Percentiles rank a stretch among this genome's conserved stretches.
Evolutionary conservation across 2,888 invertebrate species (phyloP).

Genomic region (Theodoxus fluviatilis): DNA sequence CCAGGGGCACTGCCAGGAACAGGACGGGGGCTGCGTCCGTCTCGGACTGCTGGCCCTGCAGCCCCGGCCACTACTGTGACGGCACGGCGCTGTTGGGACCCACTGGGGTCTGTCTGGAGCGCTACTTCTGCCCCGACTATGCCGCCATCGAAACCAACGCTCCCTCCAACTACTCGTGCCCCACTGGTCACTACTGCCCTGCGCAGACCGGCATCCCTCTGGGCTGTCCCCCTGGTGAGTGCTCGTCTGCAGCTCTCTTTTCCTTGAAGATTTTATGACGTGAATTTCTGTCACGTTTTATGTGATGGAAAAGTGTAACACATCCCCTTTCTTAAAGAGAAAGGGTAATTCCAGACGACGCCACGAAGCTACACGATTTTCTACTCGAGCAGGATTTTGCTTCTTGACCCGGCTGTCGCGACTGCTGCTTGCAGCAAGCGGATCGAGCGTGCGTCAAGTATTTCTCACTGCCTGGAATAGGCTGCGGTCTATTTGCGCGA

Average conservation of each 20-base stretch:
- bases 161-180: slow-evolving; percentile 46
- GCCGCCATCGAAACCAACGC: slow-evolving; percentile 39
- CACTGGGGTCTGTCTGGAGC: slow-evolving; percentile 43
- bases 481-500: too few relatives aligned
- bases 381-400: too few relatives aligned
- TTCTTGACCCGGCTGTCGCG: too few relatives aligned
- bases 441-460: too few relatives aligned
- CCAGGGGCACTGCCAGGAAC: slow-evolving; percentile 49
- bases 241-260: too few relatives aligned
- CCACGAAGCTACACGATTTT: too few relatives aligned
- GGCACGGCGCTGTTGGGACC: slow-evolving; percentile 38
- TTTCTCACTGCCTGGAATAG: too few relatives aligned
- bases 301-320: neutral
- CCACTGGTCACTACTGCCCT: slow-evolving; percentile 52
- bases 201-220: slow-evolving; percentile 43
- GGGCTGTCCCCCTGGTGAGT: slow-evolving; percentile 48
- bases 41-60: slow-evolving; percentile 51
- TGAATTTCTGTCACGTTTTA: too few relatives aligned
- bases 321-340: too few relatives aligned
- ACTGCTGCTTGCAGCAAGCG: too few relatives aligned
- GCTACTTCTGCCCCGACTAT: slow-evolving; percentile 54
- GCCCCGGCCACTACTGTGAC: slow-evolving; percentile 50
- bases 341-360: too few relatives aligned
- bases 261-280: too few relatives aligned
- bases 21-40: slow-evolving; percentile 42